These are phyloP conservation scores for Pollenia amentaria DNA, from an alignment of 2,888 invertebrate genomes.

Conservation along the genomic window DNA sequence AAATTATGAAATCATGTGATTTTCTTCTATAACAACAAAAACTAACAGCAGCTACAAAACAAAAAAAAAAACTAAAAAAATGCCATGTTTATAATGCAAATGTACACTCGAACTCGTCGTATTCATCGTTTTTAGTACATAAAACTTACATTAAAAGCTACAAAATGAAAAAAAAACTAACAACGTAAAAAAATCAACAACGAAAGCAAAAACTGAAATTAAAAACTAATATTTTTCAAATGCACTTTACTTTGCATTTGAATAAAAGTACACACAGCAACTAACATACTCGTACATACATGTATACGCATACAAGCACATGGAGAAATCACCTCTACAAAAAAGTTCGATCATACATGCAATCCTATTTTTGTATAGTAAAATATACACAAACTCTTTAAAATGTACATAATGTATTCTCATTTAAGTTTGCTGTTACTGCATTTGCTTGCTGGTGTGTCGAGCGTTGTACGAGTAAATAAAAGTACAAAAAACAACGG, in stretches of 20 bases:
- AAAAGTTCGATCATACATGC: too few species aligned
- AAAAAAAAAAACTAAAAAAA: conserved; percentile 35
- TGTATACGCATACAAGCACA: not conserved
- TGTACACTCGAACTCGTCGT: not conserved
- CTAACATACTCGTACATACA: conserved; percentile 23
- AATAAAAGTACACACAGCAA: conserved; percentile 47
- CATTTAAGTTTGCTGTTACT: not conserved
- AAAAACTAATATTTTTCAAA: conserved; percentile 60
- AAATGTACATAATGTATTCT: not conserved
- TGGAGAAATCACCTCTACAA: too few species aligned
- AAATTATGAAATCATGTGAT: conserved; percentile 71
- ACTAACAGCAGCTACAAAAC: conserved; percentile 10
- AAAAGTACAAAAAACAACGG: conserved; percentile 1
- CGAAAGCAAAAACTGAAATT: not conserved
- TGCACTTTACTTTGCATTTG: conserved; percentile 63
- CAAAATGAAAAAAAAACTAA: conserved; percentile 47
- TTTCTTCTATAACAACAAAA: conserved; percentile 58
- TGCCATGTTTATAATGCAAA: conserved; percentile 26
- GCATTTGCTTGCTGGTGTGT: conserved; percentile 7
- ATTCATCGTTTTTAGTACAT: conserved; percentile 34
- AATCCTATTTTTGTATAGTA: too few species aligned
- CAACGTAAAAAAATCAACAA: conserved; percentile 12
- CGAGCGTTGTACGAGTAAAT: not conserved
- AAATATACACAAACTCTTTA: not conserved
- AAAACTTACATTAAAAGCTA: conserved; percentile 57